Percentiles rank a stretch among this genome's conserved stretches.
Conservation (phyloP, 1,140 invertebrate species). For the Drosophila bipectinata region DNA sequence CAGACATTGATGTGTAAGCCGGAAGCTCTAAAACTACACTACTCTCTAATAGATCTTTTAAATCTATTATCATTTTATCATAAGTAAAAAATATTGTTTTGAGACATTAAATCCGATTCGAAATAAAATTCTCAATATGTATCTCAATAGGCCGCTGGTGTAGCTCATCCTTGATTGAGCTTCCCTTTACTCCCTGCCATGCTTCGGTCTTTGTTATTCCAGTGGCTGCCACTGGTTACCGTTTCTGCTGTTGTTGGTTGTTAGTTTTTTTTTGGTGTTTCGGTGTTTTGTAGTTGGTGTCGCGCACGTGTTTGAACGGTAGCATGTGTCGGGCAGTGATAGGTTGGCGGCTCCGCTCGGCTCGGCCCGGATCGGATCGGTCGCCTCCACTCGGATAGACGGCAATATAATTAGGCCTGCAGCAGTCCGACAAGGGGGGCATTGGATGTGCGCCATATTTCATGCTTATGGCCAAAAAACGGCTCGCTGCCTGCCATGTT, state of each 20-base stretch:
- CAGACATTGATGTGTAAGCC: no score
- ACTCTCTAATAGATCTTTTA: no score
- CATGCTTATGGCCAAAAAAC: constrained; percentile 71
- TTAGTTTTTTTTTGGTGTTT: constrained; percentile 16
- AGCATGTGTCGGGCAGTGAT: constrained; percentile 76
- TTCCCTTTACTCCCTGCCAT: constrained; percentile 23
- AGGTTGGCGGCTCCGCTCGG: constrained; percentile 51
- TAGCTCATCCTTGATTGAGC: background rate
- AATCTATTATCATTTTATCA: no score
- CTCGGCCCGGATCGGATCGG: constrained; percentile 13
- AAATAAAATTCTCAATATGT: no score
- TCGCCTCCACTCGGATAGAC: constrained; percentile 4
- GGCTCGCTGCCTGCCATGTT: constrained; percentile 67
- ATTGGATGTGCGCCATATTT: constrained; percentile 80
- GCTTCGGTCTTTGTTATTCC: constrained; percentile 26
- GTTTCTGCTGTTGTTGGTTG: constrained; percentile 31
- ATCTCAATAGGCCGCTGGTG: no score
- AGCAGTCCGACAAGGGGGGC: constrained; percentile 60
- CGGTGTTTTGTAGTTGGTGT: constrained; percentile 15
- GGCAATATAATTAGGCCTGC: constrained; percentile 81
- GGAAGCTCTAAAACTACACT: background rate
- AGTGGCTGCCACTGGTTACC: constrained; percentile 17
- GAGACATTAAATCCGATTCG: no score
- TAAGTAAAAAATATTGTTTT: no score
- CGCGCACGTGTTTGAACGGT: constrained; percentile 59